Base-by-base conservation (phyloP, 2,113 vertebrate genomes). In the Coryphaenoides rupestris region DNA sequence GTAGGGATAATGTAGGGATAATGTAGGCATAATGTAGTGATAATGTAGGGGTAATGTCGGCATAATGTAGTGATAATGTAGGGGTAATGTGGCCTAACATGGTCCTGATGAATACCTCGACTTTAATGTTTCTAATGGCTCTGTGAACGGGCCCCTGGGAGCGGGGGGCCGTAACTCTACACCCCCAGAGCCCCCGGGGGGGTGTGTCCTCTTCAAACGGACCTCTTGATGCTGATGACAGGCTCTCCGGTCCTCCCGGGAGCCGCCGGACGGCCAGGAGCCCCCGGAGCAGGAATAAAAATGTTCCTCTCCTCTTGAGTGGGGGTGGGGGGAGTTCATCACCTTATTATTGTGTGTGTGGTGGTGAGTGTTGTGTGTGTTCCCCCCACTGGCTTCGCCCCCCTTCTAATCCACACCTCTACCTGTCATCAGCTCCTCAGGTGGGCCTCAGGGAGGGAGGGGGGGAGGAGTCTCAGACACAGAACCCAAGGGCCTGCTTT, bases 191-290 rank as follows among this genome's bases (percentile, higher is more conserved):
- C 70, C 64, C 65, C 71, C 78, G 71, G 73, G 66, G 75, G 83
- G 73, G 75, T 75, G 68, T 78, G 73, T 72, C 72, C 78, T 84
- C 86, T 85, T 90, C 84, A 89, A 89, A 89, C 75, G 62, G 70
- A 56, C 77, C 58, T 75, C 87, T 89, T 88, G 82, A 90, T 86
- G 84, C 85, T 78, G 84, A 88, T 87, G 84, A 89, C 87, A 86
- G 79, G 71, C 58, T 77, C 71, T 78, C 71, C 69, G 58, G 76
- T 68, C 80, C 58, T 46, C 76, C 79, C 77, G 76, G 28, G 22
- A 81, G 78, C 79, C 67, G 55, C 70, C 58, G 77, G 33, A 40
- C 9, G 70, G 70, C 83, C 79, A 79, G 52, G 70, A 84, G 81
- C 74, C 86, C 79, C 73, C 65, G 73, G 82, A n/a, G 76, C 72